Evolutionary conservation across 35 echinoderm and acorn worm genomes (phyloP), one percentile per base, ranked within the genome.

Genomic region (Apostichopus japonicus): DNA sequence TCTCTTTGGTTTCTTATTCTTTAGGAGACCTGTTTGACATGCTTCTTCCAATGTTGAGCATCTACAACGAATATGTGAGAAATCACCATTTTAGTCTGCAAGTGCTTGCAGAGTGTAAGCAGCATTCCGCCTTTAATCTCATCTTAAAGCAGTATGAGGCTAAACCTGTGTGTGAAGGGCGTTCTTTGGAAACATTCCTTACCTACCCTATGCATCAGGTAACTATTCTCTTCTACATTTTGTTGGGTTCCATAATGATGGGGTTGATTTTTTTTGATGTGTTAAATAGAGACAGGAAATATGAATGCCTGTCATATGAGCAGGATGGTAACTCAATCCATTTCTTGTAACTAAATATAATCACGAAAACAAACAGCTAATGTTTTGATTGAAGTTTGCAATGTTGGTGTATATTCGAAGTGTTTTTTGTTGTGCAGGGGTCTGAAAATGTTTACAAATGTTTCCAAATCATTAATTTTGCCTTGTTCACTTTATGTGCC

Each of bases 131-230:
- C 65, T 98, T 98, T 71, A 98, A 92, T 77, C 58, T 79, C 75
- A 56, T 98, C 19, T 90, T 98, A 22, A 95, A 95, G 78, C 94
- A 95, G 25, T 98, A 98, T 86, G 96, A 98, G 79, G 75, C 94
- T 11, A 98, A 98, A 61, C 96, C 96, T 2, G 92, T 95, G 14
- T 98, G 96, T 95, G 96, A 98, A 86, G 94, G 94, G 11, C 56
- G 96, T 16, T 98, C 96, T 1, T 77, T 98, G 25, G 96, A 98
- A 72, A 98, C 93, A 90, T 98, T 98, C 87, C 96, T 98, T 52
- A 98, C 96, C 24, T 98, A 98, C 72, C 96, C 96, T 73, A 98
- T 98, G 96, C 96, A 98, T 65, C 96, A 98, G 93, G 96, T 97
- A 95, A 65, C 79, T n/a, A 15, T 67, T 10, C 63, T 67, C 1